Percentiles rank a stretch among this genome's conserved stretches.
These are phyloP conservation scores for Ochotona curzoniae DNA, from an alignment of 2,113 vertebrate genomes.

Conservation along the genomic window DNA sequence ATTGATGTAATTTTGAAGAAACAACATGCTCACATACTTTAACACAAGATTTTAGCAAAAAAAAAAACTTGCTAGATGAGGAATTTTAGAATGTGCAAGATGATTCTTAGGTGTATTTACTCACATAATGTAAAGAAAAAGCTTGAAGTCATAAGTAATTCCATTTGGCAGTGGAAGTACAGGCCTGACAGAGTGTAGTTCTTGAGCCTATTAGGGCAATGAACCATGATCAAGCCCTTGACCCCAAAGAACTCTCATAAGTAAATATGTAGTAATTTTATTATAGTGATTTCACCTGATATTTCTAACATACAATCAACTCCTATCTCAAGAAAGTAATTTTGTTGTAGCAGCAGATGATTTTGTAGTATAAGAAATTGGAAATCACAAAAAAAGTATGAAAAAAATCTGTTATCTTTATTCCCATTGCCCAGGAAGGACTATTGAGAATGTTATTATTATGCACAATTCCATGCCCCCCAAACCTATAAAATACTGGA, in stretches of 20 bases:
- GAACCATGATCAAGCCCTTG: background rate
- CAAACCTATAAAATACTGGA: background rate
- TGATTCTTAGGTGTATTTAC: background rate
- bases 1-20: background rate
- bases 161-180: background rate
- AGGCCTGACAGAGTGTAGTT: background rate
- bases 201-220: background rate
- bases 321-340: background rate
- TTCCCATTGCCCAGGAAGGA: background rate
- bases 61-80: background rate
- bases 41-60: constrained; percentile 18
- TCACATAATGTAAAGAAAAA: background rate
- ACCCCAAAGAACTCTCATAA: background rate
- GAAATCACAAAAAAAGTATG: background rate
- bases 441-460: background rate
- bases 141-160: background rate
- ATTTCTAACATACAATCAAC: background rate
- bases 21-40: background rate
- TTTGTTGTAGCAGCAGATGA: background rate
- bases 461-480: background rate
- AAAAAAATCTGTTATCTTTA: background rate
- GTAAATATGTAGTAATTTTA: background rate
- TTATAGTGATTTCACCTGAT: background rate
- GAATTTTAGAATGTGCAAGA: background rate
- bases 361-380: background rate